Base-by-base conservation (phyloP, 2,113 vertebrate genomes). In the Rissa tridactyla region DNA sequence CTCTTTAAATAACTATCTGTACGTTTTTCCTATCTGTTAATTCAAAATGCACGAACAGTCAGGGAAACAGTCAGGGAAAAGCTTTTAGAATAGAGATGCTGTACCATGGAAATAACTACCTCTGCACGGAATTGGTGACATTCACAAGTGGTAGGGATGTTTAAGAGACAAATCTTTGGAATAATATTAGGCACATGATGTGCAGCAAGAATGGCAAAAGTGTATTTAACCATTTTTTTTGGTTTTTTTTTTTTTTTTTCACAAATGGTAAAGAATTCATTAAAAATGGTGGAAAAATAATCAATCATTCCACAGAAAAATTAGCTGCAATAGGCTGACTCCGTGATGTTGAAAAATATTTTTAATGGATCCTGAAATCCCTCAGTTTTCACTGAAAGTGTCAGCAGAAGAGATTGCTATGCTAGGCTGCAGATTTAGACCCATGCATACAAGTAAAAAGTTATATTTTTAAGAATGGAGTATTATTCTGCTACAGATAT, bases 11-110 rank as follows among this genome's bases (percentile, higher is more conserved):
- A 82, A 65, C 19, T 81, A 54, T 46, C 8, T 13, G 6, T 57
- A 36, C 0, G 2, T 60, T 49, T 71, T 86, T 60, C 44, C 19
- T 38, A 9, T 49, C 18, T 23, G 9, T 34, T 89, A 92, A 91
- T 82, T 66, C 55, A 81, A 94, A 89, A 61, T 40, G 29, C 20
- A 47, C 2, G 5, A 36, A 36, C 22, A 61, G 32, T 18, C 60
- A 46, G 11, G 29, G 47, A 15, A 36, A 36, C 14, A 61, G 32
- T 20, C 64, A 42, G 11, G 32, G 47, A n/a, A 71, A 71, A 86
- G 22, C 7, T 78, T 70, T 60, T 68, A 17, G 14, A 78, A 57
- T 1, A 60, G 1, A 68, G n/a, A 64, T 0, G 1, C 1, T 60
- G 8, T 26, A 47, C 15, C 44, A 79, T 4, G 44, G 81, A 82